Conservation (phyloP, 2,888 invertebrate species). For the Melipona bicolor region DNA sequence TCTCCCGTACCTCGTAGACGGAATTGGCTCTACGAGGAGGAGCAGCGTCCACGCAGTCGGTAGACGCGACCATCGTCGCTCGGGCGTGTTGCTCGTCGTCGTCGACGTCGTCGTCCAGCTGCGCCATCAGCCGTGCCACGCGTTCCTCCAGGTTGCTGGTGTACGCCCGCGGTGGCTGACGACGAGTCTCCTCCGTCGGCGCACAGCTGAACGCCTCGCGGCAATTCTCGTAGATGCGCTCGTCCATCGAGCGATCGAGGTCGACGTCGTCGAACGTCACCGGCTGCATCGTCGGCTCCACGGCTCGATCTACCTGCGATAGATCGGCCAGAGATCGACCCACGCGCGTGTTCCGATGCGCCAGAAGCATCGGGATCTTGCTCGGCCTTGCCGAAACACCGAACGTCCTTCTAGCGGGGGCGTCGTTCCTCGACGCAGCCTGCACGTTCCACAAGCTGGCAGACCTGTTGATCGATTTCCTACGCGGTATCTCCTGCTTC, state of each 20-base stretch:
- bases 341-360: constrained; percentile 72
- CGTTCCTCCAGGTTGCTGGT: constrained; percentile 76
- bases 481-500: constrained; percentile 35
- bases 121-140: constrained; percentile 79
- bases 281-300: constrained; percentile 66
- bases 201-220: constrained; percentile 67
- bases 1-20: constrained; percentile 58
- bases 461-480: constrained; percentile 74
- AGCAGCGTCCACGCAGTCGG: constrained; percentile 51
- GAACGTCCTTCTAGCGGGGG: constrained; percentile 21
- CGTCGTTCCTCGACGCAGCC: constrained; percentile 27
- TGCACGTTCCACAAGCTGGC: constrained; percentile 81
- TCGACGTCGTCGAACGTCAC: constrained; percentile 67
- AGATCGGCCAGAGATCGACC: constrained; percentile 83
- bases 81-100: constrained; percentile 52
- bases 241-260: constrained; percentile 78
- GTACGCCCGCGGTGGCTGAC: constrained; percentile 2
- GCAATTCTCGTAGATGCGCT: constrained; percentile 79
- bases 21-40: constrained; percentile 56
- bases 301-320: constrained; percentile 79
- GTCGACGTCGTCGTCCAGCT: constrained; percentile 80
- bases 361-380: constrained; percentile 77
- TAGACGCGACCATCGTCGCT: constrained; percentile 62
- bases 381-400: constrained; percentile 76
- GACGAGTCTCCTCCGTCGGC: constrained; percentile 10